These are phyloP conservation scores for Brachionus asplanchnoidis DNA, from an alignment of 1,140 invertebrate genomes.

Conservation along the genomic window DNA sequence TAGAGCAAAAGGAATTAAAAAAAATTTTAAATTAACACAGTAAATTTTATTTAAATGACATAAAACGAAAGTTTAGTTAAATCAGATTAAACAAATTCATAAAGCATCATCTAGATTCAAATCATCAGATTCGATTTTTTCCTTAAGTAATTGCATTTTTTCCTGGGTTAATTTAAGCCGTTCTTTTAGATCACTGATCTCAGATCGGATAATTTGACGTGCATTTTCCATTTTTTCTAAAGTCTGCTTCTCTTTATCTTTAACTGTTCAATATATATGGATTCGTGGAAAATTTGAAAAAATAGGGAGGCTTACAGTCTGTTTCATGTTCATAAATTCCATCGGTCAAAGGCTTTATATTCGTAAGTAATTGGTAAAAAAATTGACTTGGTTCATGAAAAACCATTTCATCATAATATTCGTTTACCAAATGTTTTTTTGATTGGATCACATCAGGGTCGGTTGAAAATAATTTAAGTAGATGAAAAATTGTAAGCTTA, in stretches of 20 bases:
- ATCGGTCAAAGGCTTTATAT: background rate
- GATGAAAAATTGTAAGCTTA: slow-evolving; percentile 41
- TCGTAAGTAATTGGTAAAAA: background rate
- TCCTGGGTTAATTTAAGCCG: slow-evolving; percentile 26
- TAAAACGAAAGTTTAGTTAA: background rate
- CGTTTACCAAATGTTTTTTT: slow-evolving; percentile 16
- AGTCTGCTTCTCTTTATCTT: slow-evolving; percentile 13
- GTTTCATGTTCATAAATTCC: slow-evolving; percentile 10
- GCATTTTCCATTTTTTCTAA: slow-evolving; percentile 36
- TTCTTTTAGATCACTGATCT: slow-evolving; percentile 24
- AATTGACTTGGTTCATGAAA: slow-evolving; percentile 31
- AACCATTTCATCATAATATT: slow-evolving; percentile 41
- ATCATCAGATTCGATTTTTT: slow-evolving; percentile 25
- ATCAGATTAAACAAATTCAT: background rate
- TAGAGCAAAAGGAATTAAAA: background rate
- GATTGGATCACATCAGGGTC: background rate
- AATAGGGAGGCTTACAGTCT: background rate
- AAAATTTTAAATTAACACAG: background rate
- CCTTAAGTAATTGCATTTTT: slow-evolving; percentile 13
- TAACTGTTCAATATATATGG: background rate
- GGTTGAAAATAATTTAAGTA: slow-evolving; percentile 32
- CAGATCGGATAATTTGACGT: background rate
- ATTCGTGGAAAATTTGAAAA: background rate
- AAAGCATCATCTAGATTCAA: background rate
- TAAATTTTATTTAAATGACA: background rate